Percentiles rank a stretch among this genome's conserved stretches.
Conservation (phyloP, 2,797 vertebrate species). For the Ispidina picta region DNA sequence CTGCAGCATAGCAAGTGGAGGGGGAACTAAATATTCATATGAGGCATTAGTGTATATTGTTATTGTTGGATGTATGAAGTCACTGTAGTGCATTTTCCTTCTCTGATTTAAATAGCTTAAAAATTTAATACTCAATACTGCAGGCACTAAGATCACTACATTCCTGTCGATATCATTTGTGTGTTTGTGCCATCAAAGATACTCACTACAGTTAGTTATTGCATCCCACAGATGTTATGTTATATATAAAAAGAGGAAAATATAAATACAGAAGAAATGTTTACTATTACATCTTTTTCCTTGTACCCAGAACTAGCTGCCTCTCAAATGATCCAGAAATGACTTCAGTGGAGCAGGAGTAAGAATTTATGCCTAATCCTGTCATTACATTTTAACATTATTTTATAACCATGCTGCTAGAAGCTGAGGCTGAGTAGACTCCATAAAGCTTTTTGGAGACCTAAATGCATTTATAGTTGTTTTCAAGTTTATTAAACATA, state of each 20-base stretch:
- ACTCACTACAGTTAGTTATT: background rate
- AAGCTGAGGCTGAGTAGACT: constrained; percentile 68
- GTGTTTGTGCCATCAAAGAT: background rate
- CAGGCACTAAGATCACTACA: background rate
- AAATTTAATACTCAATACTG: background rate
- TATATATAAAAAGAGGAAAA: background rate
- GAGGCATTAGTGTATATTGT: background rate
- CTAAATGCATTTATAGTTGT: background rate
- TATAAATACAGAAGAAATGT: constrained; percentile 22
- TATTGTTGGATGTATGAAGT: constrained; percentile 7
- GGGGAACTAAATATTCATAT: constrained; percentile 16
- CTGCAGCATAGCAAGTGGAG: background rate
- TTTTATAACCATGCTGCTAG: constrained; percentile 5
- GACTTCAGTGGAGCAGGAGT: constrained; percentile 86
- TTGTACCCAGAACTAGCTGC: constrained; percentile 87
- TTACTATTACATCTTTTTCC: constrained; percentile 66
- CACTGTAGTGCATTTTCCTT: constrained; percentile 17
- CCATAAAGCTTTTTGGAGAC: constrained; percentile 28
- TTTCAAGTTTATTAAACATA: background rate
- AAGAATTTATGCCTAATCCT: constrained; percentile 75
- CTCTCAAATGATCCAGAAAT: constrained; percentile 92
- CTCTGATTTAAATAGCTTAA: background rate
- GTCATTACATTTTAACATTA: constrained; percentile 12
- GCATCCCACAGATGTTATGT: background rate
- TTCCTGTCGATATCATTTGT: background rate